phyloP scores from a whole-genome alignment of 2,888 invertebrate species.

The Branchipolynoe longqiensis region DNA sequence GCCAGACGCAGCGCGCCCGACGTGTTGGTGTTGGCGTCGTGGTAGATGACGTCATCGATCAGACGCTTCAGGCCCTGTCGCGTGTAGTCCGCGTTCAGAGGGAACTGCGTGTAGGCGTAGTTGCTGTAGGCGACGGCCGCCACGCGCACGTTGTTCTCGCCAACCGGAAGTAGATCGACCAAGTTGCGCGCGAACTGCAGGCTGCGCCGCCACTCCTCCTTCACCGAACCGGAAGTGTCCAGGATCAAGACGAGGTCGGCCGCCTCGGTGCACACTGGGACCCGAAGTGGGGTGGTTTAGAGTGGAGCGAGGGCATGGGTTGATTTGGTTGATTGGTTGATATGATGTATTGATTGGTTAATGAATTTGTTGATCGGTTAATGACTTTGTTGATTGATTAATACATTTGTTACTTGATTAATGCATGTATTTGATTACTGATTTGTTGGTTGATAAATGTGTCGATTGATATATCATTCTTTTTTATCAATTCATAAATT shows the following conservation, averaged over 20 bases:
- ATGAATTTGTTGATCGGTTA: no score
- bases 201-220: constrained; percentile 69
- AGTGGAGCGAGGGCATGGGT: no score
- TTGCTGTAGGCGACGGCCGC: constrained; percentile 57
- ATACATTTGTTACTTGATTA: no score
- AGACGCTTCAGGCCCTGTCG: neutral
- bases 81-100: constrained; percentile 24
- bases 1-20: constrained; percentile 50
- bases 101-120: constrained; percentile 56
- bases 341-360: neutral
- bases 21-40: constrained; percentile 54
- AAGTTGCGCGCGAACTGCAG: constrained; percentile 70
- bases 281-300: neutral
- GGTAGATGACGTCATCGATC: constrained; percentile 24
- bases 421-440: no score
- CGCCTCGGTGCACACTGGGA: constrained; percentile 53
- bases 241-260: constrained; percentile 70
- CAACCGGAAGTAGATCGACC: constrained; percentile 60
- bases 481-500: no score
- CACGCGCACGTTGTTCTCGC: constrained; percentile 50
- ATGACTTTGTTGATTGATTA: no score
- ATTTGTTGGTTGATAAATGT: no score
- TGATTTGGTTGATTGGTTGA: no score
- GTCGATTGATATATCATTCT: no score
- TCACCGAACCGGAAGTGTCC: constrained; percentile 73